Base-by-base conservation (phyloP, 2,888 invertebrate species). In the Brachyopa scutellaris region DNA sequence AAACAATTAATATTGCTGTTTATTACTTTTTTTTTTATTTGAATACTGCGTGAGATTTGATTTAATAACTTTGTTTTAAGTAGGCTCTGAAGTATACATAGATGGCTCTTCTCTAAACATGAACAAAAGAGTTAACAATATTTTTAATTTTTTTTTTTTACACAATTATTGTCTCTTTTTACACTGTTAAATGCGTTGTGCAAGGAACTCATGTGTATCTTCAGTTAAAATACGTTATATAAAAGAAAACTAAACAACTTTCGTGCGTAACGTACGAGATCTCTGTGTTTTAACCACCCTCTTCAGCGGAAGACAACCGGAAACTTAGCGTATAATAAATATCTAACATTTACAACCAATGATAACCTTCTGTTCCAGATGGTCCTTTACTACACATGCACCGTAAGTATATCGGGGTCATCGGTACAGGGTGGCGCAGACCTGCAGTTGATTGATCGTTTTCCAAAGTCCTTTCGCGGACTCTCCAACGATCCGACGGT, bases 391-490 rank as follows among this genome's bases (percentile, higher is more conserved):
- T 88, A 93, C 87, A 92, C 92, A 87, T 92, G 92, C 87, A 93
- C 93, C 84, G 93, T 92, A 86, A 92, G 89, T 85, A 92, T 90
- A 86, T 92, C 92, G 19, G 88, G 86, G 26, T 90, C 89, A 40
- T 89, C 88, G n/a, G 72, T 84, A 85, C 42, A 84, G 53, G 89
- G 88, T 49, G 90, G 89, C 85, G 90, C 87, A 66, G 90, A 88
- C 79, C 90, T 90, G 85, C 90, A 90, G 89, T 93, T 93, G 85
- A 93, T 93, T 89, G 94, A 93, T 89, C 94, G 94, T 92, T 95
- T 95, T 86, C 93, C 94, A 88, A 95, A 94, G 92, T 95, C 95
- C 92, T 95, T 95, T 84, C 93, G 93, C 31, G 92, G 91, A 87
- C 90, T 90, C 55, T 90, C 90, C 79, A 90, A 86, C 55, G 89